Conservation (phyloP, 2,113 vertebrate species). For the Athene noctua region DNA sequence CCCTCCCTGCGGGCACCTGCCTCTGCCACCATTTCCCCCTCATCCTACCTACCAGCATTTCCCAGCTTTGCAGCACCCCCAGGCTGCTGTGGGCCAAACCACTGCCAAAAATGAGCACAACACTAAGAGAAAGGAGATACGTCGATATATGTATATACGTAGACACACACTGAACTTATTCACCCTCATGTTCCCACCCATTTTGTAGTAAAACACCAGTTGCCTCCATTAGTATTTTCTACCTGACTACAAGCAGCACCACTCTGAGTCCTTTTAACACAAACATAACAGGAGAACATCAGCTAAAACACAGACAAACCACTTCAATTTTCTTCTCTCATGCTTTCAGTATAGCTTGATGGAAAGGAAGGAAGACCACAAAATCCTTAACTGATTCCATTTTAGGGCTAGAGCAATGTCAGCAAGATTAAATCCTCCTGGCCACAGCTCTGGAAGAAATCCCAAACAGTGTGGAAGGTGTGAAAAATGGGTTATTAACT, state of each 20-base stretch:
- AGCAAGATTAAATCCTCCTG: not conserved
- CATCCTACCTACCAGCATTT: not conserved
- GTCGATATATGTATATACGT: too few relatives aligned
- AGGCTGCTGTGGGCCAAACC: not conserved
- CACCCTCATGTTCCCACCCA: not conserved
- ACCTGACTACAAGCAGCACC: not conserved
- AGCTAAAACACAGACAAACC: not conserved
- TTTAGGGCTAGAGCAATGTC: not conserved
- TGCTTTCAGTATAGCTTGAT: not conserved
- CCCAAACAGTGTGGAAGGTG: not conserved
- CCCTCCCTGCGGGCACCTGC: not conserved
- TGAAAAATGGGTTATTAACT: not conserved
- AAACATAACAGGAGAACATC: not conserved
- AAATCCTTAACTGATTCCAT: not conserved
- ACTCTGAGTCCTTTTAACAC: not conserved
- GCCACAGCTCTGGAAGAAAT: not conserved
- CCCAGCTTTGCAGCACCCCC: not conserved
- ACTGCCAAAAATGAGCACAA: not conserved
- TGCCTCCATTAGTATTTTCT: not conserved
- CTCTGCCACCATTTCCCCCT: too few relatives aligned
- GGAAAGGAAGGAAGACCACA: not conserved
- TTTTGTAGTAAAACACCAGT: not conserved
- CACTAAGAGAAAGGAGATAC: not conserved
- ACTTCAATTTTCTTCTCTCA: not conserved
- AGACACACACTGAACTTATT: not conserved